phyloP scores from a whole-genome alignment of 2,888 invertebrate genomes.

The Hedya salicella region DNA sequence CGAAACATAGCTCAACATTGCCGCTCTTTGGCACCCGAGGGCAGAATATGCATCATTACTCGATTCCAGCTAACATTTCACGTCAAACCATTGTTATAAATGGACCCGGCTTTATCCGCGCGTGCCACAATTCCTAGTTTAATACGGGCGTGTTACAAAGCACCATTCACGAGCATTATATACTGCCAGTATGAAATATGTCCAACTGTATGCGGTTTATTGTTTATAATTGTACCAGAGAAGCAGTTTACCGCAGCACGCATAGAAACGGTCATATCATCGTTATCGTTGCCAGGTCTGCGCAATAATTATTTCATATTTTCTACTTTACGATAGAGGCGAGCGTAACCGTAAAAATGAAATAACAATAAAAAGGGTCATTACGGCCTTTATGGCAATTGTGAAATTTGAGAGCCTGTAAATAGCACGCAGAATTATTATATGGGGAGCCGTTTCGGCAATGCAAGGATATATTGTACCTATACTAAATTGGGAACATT shows the following conservation, averaged over 20 bases:
- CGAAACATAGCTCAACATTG: not conserved
- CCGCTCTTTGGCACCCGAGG: slow-evolving; percentile 2
- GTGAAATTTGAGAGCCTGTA: slow-evolving; percentile 16
- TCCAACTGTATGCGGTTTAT: slow-evolving; percentile 32
- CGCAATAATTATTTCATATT: slow-evolving; percentile 37
- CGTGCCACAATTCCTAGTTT: slow-evolving; percentile 33
- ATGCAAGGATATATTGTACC: not conserved
- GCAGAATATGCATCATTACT: slow-evolving; percentile 32
- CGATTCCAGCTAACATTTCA: slow-evolving; percentile 31
- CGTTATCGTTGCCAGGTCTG: slow-evolving; percentile 20
- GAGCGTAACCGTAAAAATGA: slow-evolving; percentile 36
- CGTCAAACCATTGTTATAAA: slow-evolving; percentile 37
- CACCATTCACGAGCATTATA: slow-evolving; percentile 36
- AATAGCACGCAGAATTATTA: slow-evolving; percentile 12
- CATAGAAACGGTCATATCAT: slow-evolving; percentile 11
- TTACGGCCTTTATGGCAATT: slow-evolving; percentile 24
- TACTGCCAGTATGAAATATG: slow-evolving; percentile 40
- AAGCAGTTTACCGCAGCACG: slow-evolving; percentile 17
- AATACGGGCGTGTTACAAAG: slow-evolving; percentile 32
- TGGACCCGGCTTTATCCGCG: slow-evolving; percentile 33
- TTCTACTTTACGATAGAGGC: slow-evolving; percentile 18
- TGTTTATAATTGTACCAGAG: slow-evolving; percentile 34
- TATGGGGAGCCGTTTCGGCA: not conserved
- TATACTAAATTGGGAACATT: not conserved
- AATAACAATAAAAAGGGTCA: slow-evolving; percentile 34